phyloP scores from a whole-genome alignment of 2,888 invertebrate genomes.

The Diogma glabrata region DNA sequence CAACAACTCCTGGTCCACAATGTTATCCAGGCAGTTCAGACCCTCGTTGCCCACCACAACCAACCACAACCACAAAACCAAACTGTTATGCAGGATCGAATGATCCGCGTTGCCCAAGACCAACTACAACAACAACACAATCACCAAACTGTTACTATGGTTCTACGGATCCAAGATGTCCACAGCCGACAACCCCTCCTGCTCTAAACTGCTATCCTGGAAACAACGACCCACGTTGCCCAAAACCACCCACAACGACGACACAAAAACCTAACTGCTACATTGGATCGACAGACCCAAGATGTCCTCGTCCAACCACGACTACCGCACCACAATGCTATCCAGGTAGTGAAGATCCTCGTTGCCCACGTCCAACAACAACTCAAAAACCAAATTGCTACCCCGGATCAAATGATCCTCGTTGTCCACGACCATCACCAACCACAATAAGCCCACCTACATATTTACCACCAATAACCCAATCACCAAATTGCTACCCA shows the following conservation, averaged over 20 bases:
- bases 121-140: slow-evolving; percentile 24
- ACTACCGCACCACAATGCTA: slow-evolving; percentile 27
- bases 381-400: slow-evolving; percentile 19
- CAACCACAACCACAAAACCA: slow-evolving; percentile 22
- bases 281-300: slow-evolving; percentile 26
- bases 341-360: slow-evolving; percentile 26
- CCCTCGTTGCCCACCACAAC: slow-evolving; percentile 23
- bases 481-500: slow-evolving; percentile 22
- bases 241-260: slow-evolving; percentile 10
- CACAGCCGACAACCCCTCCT: slow-evolving; percentile 13
- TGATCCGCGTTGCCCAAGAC: slow-evolving; percentile 29
- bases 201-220: slow-evolving; percentile 19
- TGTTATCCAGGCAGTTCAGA: slow-evolving; percentile 34
- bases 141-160: slow-evolving; percentile 32
- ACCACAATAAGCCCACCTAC: neutral
- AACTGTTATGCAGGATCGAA: slow-evolving; percentile 28
- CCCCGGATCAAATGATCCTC: slow-evolving; percentile 21
- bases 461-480: slow-evolving; percentile 3
- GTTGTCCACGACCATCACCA: slow-evolving; percentile 16
- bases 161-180: slow-evolving; percentile 24
- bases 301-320: slow-evolving; percentile 20
- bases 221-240: slow-evolving; percentile 22
- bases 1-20: slow-evolving; percentile 23
- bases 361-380: slow-evolving; percentile 23
- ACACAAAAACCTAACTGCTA: slow-evolving; percentile 18